A percentile compares a stretch with the other conserved stretches of the same genome.
phyloP scores from a whole-genome alignment of 2,888 invertebrate species.

The Ramazzottius varieornatus region DNA sequence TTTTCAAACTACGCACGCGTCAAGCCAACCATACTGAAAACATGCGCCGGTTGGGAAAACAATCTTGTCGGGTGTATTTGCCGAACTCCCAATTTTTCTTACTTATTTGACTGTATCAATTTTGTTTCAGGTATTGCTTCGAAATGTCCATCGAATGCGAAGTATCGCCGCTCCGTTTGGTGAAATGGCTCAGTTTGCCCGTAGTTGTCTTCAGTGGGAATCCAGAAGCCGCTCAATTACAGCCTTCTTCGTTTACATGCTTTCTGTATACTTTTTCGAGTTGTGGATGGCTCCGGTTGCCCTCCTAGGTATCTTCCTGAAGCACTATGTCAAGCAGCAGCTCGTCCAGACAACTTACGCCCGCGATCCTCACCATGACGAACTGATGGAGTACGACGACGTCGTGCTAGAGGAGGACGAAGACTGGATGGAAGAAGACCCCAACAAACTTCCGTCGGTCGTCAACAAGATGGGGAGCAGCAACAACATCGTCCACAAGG shows the following conservation, averaged over 20 bases:
- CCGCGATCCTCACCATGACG: neutral
- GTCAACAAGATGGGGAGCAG: neutral
- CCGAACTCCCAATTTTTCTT: too few relatives aligned
- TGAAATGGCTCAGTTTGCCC: conserved; percentile 63
- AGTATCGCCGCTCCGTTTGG: conserved; percentile 62
- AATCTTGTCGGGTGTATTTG: too few relatives aligned
- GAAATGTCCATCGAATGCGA: conserved; percentile 72
- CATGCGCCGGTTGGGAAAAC: too few relatives aligned
- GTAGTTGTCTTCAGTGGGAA: conserved; percentile 93
- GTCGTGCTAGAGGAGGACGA: neutral
- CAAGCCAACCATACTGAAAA: too few relatives aligned
- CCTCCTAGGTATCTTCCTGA: conserved; percentile 48
- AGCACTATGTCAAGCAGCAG: conserved; percentile 32
- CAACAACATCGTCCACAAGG: conserved; percentile 5
- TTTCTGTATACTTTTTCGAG: conserved; percentile 73
- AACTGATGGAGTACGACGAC: neutral
- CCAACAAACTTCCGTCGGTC: neutral
- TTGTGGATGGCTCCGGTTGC: conserved; percentile 73
- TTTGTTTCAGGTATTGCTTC: conserved; percentile 40
- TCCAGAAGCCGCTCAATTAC: conserved; percentile 53
- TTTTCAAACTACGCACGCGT: neutral
- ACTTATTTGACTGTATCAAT: neutral
- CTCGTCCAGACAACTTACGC: neutral
- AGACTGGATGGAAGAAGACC: neutral
- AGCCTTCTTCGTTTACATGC: conserved; percentile 55